Base-by-base conservation (phyloP, 1,140 invertebrate species). In the Eriocheir sinensis region DNA sequence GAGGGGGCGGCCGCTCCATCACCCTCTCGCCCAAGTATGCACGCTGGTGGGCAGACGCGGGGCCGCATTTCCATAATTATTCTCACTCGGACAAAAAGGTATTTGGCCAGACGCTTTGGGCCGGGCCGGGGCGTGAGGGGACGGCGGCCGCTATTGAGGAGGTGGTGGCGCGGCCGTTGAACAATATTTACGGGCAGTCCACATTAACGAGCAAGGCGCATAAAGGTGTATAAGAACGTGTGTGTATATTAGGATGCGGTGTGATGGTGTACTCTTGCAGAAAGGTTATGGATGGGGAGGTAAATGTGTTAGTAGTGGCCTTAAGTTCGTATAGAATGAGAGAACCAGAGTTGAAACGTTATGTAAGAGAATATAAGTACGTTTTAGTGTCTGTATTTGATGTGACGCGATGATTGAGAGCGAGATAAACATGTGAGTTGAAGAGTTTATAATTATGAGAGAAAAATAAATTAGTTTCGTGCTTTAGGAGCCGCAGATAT, bases 1-100 rank as follows among this genome's bases (percentile, higher is more conserved):
- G 27, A 72, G 60, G 21, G 21, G 27, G 60, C 60, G 21, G 60
- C 12, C 21, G 60, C n/a, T n/a, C 27, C 60, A 72, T 72, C 60
- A 72, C 60, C 60, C 21, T 0, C 60, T 72, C 60, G 60, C 60
- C 21, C 21, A 72, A 72, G 60, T 72, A 72, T 72, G 27, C 60
- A 72, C 60, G 60, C 60, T 72, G n/a, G n/a, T 72, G 27, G 60
- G 60, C 21, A 72, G 60, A 72, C 60, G 12, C 9, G 60, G 60
- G 60, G 27, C n/a, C 60, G 21, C 60, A 86, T 83, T 48, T 86
- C 81, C 44, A 93, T 93, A 85, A 53, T 83, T 83, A 93, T 93
- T 93, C 83, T 41, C 88, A 81, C 44, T 93, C 53, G 81, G 83
- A 38, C 40, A 93, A 93, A 93, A 93, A 93, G 40, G 91, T 41